Evolutionary conservation across 2,888 invertebrate genomes (phyloP), one percentile per base, ranked within the genome.

Genomic region (Venusia cambrica): DNA sequence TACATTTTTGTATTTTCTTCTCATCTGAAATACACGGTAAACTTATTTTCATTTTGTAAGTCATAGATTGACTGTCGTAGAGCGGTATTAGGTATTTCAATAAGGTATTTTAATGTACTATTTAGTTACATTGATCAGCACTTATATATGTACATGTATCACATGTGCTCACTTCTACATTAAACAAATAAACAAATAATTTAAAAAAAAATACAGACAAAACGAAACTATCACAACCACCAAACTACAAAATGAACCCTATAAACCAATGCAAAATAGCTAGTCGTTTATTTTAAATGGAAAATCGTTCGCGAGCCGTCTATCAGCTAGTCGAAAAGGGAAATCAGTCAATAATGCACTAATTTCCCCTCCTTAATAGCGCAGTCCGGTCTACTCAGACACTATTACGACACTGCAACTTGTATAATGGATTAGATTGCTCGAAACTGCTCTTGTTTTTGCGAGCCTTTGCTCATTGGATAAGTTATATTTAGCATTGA

Each of bases 291-390:
- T 52, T 51, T 52, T 49, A 51, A 60, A 58, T 54, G 54, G 58
- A 57, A 64, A 64, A 53, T 43, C 33, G 45, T 38, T 42, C 39
- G 48, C 28, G 18, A 16, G 68, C 68, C 64, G 68, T 67, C 62
- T 66, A 68, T 75, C 73, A 64, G 69, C 80, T 72, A 87, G 83
- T 84, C 79, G 80, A 77, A 73, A 78, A 71, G 78, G 85, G 87
- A 85, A 87, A 87, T 85, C 79, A 85, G 83, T 84, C 83, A 81
- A 87, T 87, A 83, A 87, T 87, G 78, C 79, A 84, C 85, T 85
- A 79, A 87, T 85, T 85, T 87, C 87, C 85, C 79, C 67, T 80
- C 73, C 72, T 46, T 79, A 84, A 81, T 83, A 74, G 75, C 63
- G 48, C 46, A 48, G 51, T 41, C 51, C 47, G 45, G 47, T 48